phyloP scores from a whole-genome alignment of 2,888 invertebrate species.

The Sylvicola cinctus region DNA sequence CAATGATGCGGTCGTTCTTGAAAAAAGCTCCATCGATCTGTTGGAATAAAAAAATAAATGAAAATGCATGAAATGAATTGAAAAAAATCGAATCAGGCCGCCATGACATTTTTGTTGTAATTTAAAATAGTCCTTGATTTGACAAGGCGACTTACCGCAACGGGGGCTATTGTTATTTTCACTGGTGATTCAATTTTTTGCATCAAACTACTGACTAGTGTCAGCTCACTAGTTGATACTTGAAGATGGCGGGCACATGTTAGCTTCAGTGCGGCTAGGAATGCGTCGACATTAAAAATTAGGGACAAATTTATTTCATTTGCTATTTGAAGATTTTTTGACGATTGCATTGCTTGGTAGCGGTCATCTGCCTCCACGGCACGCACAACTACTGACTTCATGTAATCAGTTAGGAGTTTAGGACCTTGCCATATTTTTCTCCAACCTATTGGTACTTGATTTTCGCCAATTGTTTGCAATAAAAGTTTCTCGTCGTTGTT shows the following conservation, averaged over 20 bases:
- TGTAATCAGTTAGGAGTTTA: slow-evolving; percentile 17
- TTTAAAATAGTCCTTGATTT: slow-evolving; percentile 1
- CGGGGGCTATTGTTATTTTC: too few relatives aligned
- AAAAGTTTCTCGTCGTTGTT: slow-evolving; percentile 10
- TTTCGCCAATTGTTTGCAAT: slow-evolving; percentile 15
- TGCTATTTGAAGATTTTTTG: too few relatives aligned
- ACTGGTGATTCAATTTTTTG: too few relatives aligned
- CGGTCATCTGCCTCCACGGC: slow-evolving; percentile 18
- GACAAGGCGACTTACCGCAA: too few relatives aligned
- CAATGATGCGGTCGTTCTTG: slow-evolving; percentile 10
- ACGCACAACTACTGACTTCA: slow-evolving; percentile 18
- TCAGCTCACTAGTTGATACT: too few relatives aligned
- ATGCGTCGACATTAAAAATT: slow-evolving; percentile 21
- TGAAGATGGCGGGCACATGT: slow-evolving; percentile 5
- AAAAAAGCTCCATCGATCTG: slow-evolving; percentile 18
- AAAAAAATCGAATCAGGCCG: too few relatives aligned
- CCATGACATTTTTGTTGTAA: not conserved
- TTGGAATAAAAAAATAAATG: slow-evolving; percentile 1
- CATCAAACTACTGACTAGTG: too few relatives aligned
- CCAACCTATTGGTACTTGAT: slow-evolving; percentile 20
- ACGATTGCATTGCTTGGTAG: slow-evolving; percentile 15
- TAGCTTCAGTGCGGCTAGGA: slow-evolving; percentile 19
- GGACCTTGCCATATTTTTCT: slow-evolving; percentile 21
- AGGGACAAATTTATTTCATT: slow-evolving; percentile 16
- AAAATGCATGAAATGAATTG: too few relatives aligned